Evolutionary conservation across 2,797 vertebrate genomes (phyloP), one percentile per base, ranked within the genome.

Genomic region (Thunnus albacares): DNA sequence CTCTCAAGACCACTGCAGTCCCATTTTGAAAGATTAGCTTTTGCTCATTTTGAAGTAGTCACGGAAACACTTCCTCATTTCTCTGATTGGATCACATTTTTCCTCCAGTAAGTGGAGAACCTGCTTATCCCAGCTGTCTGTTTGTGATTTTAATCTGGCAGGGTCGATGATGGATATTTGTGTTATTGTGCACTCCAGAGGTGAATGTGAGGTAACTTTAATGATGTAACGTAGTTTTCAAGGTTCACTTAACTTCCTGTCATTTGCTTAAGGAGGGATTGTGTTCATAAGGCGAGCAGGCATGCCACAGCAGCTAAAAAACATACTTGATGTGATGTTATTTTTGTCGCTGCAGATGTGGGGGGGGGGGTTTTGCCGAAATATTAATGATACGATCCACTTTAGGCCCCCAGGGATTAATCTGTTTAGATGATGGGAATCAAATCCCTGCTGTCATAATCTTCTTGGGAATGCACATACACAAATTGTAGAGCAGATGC

Each of bases 361-460:
- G 14, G 64, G 24, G 22, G 22, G 22, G 24, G 56, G 13, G 59
- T 20, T 77, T 70, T 82, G 15, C 57, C 61, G 17, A 79, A 89
- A 90, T 84, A 91, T 79, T 80, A 80, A 84, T 70, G 61, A 86
- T 81, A 84, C 26, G 15, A 85, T 90, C 78, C 81, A 83, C 80
- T 85, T 76, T 74, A 73, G 75, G 35, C 79, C 58, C 1, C 17
- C n/a, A 1, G 41, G 77, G 76, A 87, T 90, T 89, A 92, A 88
- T 87, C 84, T 87, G 79, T 92, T 90, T 81, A 77, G 76, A 89
- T 89, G 87, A 90, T 86, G 87, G 56, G 80, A 84, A 79, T 88
- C 74, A 84, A 91, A 93, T 92, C 90, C 83, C 84, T 79, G 81
- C 84, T 78, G 85, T 92, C 79, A 81, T 93, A 92, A 93, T 93